These are phyloP conservation scores for Baccha elongata DNA, from an alignment of 2,888 invertebrate genomes.

Conservation along the genomic window DNA sequence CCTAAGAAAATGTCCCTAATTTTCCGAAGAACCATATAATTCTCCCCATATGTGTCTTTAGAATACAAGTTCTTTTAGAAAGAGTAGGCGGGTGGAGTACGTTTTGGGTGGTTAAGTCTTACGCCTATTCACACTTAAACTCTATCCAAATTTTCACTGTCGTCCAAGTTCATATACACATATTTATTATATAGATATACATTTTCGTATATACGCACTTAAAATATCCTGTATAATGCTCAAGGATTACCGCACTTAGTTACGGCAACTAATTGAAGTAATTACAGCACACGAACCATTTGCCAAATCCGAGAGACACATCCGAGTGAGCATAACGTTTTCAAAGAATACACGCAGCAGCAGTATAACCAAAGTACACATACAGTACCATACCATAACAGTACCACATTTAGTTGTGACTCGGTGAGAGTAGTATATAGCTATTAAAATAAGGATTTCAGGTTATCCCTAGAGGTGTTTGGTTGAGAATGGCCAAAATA, in stretches of 20 bases:
- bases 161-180: neutral
- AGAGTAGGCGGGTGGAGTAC: too few relatives aligned
- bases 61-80: too few relatives aligned
- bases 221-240: constrained; percentile 66
- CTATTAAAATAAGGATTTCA: constrained; percentile 72
- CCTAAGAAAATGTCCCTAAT: too few relatives aligned
- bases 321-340: constrained; percentile 60
- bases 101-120: constrained; percentile 63
- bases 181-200: constrained; percentile 16
- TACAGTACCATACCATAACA: constrained; percentile 5
- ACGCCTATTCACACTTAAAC: neutral
- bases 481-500: constrained; percentile 31
- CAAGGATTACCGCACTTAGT: constrained; percentile 73
- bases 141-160: neutral
- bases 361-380: constrained; percentile 22
- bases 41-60: too few relatives aligned
- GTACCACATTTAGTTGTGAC: constrained; percentile 47
- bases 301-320: constrained; percentile 70
- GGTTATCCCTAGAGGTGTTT: constrained; percentile 45
- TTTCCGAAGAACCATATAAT: too few relatives aligned
- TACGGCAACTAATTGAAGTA: constrained; percentile 74
- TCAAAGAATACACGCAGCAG: constrained; percentile 39
- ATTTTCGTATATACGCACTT: constrained; percentile 19
- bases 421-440: constrained; percentile 59
- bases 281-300: constrained; percentile 72